Conservation (phyloP, 2,888 invertebrate genomes). For the Diogma glabrata region DNA sequence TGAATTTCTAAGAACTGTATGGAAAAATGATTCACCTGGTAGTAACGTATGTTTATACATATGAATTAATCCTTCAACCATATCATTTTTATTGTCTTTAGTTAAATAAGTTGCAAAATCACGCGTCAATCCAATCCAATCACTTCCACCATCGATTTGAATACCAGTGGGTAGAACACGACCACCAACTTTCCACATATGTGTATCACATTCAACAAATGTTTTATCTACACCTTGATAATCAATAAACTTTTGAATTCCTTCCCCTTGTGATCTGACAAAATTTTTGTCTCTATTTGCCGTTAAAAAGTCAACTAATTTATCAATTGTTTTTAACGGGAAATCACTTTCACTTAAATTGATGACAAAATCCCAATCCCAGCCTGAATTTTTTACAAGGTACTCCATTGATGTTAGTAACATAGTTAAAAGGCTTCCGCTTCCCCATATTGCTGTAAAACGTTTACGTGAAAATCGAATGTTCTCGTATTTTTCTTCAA, state of each 20-base stretch:
- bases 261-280: slow-evolving; percentile 91
- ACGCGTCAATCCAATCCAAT: slow-evolving; percentile 89
- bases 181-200: slow-evolving; percentile 82
- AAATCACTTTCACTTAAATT: slow-evolving; percentile 97
- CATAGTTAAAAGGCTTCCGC: slow-evolving; percentile 86
- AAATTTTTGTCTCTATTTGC: slow-evolving; percentile 82
- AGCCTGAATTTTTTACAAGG: slow-evolving; percentile 47
- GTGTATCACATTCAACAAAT: slow-evolving; percentile 93
- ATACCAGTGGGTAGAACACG: slow-evolving; percentile 58
- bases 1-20: slow-evolving; percentile 87
- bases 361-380: slow-evolving; percentile 91
- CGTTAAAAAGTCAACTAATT: slow-evolving; percentile 71
- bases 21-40: slow-evolving; percentile 96
- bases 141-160: slow-evolving; percentile 92
- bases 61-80: slow-evolving; percentile 60
- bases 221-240: slow-evolving; percentile 96
- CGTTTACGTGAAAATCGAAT: slow-evolving; percentile 66
- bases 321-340: slow-evolving; percentile 76
- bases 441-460: slow-evolving; percentile 96
- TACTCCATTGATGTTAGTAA: slow-evolving; percentile 75
- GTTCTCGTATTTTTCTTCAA: slow-evolving; percentile 65
- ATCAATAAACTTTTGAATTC: slow-evolving; percentile 88
- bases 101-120: slow-evolving; percentile 75
- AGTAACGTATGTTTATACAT: slow-evolving; percentile 82
- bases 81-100: slow-evolving; percentile 45